Conservation (phyloP, 2,888 invertebrate genomes). For the Thymelicus sylvestris region DNA sequence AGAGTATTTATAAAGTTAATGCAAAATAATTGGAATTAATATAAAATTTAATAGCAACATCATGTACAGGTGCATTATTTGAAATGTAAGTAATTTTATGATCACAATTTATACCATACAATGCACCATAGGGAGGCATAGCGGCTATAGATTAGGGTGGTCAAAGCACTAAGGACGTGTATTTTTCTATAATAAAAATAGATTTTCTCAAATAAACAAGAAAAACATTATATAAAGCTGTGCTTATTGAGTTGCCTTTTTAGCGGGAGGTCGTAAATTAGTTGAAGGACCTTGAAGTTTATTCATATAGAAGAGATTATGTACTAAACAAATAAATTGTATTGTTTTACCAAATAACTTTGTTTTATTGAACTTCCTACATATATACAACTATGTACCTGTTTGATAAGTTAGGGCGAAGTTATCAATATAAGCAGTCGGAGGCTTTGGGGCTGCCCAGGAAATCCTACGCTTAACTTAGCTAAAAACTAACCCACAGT, state of each 20-base stretch:
- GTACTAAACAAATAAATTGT: slow-evolving; percentile 65
- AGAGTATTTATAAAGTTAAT: slow-evolving; percentile 57
- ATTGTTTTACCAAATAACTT: slow-evolving; percentile 64
- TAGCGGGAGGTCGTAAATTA: slow-evolving; percentile 51
- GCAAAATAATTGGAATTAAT: slow-evolving; percentile 53
- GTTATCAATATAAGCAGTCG: too few relatives aligned
- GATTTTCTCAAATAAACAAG: slow-evolving; percentile 57
- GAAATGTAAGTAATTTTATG: slow-evolving; percentile 55
- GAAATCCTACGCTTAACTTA: too few relatives aligned
- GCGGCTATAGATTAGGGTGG: slow-evolving; percentile 58
- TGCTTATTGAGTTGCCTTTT: slow-evolving; percentile 73
- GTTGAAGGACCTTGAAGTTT: slow-evolving; percentile 41
- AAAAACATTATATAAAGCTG: slow-evolving; percentile 52
- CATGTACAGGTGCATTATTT: slow-evolving; percentile 60
- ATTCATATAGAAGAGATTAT: slow-evolving; percentile 49
- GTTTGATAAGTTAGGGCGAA: not conserved
- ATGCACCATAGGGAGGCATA: slow-evolving; percentile 58
- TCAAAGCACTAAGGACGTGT: slow-evolving; percentile 82
- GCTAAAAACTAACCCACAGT: too few relatives aligned
- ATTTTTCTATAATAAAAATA: slow-evolving; percentile 79
- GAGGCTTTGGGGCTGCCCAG: too few relatives aligned
- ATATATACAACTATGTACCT: too few relatives aligned
- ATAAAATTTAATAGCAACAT: slow-evolving; percentile 45
- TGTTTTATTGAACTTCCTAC: slow-evolving; percentile 46
- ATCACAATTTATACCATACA: slow-evolving; percentile 55